Evolutionary conservation across 2,113 vertebrate genomes (phyloP).

Genomic region (Corythornis madagascariensis): DNA sequence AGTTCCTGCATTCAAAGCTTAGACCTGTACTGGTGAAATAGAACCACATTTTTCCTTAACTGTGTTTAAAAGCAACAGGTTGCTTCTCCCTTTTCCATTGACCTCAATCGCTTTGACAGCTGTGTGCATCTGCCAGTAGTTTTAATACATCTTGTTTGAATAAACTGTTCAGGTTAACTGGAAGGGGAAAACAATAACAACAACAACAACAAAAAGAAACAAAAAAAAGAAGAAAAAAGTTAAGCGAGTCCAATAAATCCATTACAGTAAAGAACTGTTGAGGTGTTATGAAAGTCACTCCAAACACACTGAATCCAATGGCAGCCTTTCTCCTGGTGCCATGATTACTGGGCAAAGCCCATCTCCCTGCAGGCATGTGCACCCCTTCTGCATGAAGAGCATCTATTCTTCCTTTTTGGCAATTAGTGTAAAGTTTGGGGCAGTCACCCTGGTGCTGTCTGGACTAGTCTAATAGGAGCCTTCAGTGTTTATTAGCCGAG

Average conservation of each 20-base stretch:
- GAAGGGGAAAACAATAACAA: too few species aligned
- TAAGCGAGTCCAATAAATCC: background rate
- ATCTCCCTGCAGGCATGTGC: background rate
- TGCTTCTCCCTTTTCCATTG: background rate
- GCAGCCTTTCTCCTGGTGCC: background rate
- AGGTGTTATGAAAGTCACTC: background rate
- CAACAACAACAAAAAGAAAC: too few species aligned
- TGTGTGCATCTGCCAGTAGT: background rate
- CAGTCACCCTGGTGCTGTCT: background rate
- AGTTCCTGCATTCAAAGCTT: background rate
- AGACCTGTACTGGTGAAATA: background rate
- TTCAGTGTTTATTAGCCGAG: conserved; percentile 48
- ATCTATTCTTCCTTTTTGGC: background rate
- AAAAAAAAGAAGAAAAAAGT: background rate
- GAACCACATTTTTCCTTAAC: background rate
- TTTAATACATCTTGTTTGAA: background rate
- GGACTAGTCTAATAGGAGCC: background rate
- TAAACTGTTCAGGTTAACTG: background rate
- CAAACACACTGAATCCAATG: background rate
- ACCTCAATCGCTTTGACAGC: background rate
- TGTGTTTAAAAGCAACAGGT: background rate
- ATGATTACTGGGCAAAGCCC: background rate
- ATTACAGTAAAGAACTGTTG: background rate
- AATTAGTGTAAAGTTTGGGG: background rate
- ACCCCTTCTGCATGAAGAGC: background rate